Evolutionary conservation across 2,113 vertebrate genomes (phyloP).

Genomic region (Engraulis encrasicolus): DNA sequence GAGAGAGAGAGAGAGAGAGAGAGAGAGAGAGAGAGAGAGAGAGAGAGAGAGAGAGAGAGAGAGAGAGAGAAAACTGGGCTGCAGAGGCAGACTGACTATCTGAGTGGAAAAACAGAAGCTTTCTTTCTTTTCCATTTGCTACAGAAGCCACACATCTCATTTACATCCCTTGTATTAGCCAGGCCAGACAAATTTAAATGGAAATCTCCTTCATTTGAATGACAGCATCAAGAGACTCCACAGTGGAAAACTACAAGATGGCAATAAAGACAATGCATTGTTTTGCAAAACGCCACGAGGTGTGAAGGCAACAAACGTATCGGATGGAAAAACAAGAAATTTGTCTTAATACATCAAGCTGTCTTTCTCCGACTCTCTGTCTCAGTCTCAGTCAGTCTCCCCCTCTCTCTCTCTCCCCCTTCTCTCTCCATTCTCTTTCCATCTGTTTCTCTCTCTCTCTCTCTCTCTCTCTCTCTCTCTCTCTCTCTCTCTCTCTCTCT

Average conservation of each 20-base stretch:
- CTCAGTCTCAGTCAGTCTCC: too few relatives aligned
- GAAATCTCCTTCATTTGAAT: constrained; percentile 5
- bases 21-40: neutral
- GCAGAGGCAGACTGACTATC: neutral
- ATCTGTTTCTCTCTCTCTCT: too few relatives aligned
- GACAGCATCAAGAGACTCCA: neutral
- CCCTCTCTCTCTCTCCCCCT: too few relatives aligned
- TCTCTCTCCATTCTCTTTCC: too few relatives aligned
- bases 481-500: too few relatives aligned
- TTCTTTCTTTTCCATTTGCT: constrained; percentile 8
- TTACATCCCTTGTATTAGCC: neutral
- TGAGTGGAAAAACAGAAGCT: neutral
- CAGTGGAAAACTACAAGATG: neutral
- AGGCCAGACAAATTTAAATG: neutral
- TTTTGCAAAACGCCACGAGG: neutral
- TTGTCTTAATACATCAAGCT: neutral
- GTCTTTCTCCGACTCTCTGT: too few relatives aligned
- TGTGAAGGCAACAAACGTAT: neutral
- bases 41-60: neutral
- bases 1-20: neutral
- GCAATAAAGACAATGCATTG: neutral
- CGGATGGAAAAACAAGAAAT: neutral
- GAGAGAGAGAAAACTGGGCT: neutral
- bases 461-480: too few relatives aligned
- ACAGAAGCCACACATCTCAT: neutral